These are phyloP conservation scores for Aldabrachelys gigantea DNA, from an alignment of 2,113 vertebrate species.

Conservation along the genomic window DNA sequence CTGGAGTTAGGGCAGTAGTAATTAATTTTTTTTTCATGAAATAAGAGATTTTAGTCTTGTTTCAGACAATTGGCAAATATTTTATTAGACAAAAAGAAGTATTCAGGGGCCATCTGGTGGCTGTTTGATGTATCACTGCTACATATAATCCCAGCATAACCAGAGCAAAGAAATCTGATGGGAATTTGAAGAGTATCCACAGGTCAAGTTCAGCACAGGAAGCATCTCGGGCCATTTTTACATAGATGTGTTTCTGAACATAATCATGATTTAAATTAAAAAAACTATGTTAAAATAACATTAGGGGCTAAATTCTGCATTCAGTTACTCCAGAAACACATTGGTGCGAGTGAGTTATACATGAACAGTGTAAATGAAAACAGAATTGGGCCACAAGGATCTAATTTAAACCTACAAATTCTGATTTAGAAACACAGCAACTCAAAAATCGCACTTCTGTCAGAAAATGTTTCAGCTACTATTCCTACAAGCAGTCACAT, in stretches of 20 bases:
- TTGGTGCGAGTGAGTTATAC: background rate
- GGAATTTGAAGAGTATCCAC: background rate
- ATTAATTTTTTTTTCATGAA: constrained; percentile 50
- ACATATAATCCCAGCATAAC: background rate
- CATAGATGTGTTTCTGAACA: background rate
- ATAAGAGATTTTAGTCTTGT: constrained; percentile 52
- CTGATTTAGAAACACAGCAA: background rate
- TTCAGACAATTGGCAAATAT: constrained; percentile 45
- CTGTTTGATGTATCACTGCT: constrained; percentile 27
- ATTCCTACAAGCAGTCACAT: background rate
- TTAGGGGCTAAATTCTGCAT: background rate
- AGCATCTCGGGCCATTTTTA: background rate
- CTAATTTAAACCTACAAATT: background rate
- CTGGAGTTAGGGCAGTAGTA: constrained; percentile 31
- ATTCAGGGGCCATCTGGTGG: constrained; percentile 68
- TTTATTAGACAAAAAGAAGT: background rate
- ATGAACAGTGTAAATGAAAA: background rate
- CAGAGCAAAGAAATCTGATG: background rate
- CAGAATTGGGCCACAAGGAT: background rate
- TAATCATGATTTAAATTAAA: background rate
- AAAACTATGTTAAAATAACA: background rate
- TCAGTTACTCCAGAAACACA: background rate
- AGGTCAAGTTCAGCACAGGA: background rate
- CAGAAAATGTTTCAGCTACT: background rate
- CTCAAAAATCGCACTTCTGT: fast-evolving